Evolutionary conservation across 1,140 invertebrate genomes (phyloP).

Genomic region (Mesaphorura yosii): DNA sequence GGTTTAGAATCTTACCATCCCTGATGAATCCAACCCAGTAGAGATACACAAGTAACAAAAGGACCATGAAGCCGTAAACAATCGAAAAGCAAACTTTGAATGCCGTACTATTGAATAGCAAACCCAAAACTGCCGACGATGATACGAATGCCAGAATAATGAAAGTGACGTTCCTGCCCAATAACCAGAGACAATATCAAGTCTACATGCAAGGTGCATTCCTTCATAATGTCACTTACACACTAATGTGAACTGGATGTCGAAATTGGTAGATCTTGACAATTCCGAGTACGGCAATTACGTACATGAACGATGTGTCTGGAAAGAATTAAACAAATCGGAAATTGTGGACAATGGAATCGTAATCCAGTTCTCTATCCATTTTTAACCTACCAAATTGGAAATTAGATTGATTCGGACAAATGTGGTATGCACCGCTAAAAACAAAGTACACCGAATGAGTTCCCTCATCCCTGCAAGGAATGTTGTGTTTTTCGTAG

Average conservation of each 20-base stretch:
- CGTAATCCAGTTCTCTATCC: too few species aligned
- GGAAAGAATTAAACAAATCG: conserved; percentile 1
- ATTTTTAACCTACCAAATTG: conserved; percentile 44
- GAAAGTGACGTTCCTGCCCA: conserved; percentile 19
- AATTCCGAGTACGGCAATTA: conserved; percentile 23
- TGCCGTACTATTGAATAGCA: conserved; percentile 21
- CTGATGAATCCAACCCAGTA: conserved; percentile 23
- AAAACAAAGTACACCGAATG: too few species aligned
- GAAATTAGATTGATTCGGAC: conserved; percentile 47
- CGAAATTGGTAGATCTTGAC: conserved; percentile 28
- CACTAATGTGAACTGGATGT: conserved; percentile 28
- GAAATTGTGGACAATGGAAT: too few species aligned
- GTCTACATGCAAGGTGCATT: neutral
- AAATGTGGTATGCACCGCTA: conserved; percentile 43
- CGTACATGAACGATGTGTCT: conserved; percentile 31
- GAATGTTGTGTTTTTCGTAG: neutral
- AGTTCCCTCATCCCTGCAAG: neutral
- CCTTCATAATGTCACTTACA: conserved; percentile 17
- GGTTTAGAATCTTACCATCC: conserved; percentile 1
- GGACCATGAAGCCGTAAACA: conserved; percentile 8
- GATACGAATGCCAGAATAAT: conserved; percentile 21
- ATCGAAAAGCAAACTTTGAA: conserved; percentile 22
- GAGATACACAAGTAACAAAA: conserved; percentile 15
- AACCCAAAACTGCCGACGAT: conserved; percentile 20
- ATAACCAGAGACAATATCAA: neutral